Base-by-base conservation (phyloP, 2,113 vertebrate genomes). In the Ranitomeya variabilis region DNA sequence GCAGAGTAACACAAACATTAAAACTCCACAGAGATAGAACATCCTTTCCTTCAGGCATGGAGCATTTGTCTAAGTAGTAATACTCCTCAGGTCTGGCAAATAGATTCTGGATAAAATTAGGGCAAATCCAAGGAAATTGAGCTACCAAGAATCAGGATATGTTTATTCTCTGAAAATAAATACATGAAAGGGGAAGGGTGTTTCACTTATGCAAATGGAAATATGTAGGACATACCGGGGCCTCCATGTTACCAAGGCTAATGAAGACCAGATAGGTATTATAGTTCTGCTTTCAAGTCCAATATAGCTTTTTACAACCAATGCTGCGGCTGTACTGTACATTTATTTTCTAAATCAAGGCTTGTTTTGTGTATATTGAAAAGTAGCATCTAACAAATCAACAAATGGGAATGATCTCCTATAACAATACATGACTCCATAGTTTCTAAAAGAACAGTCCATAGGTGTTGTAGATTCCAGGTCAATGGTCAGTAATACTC, bases 141-240 rank as follows among this genome's bases (percentile, higher is more conserved):
- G 14, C 79, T 62, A 81, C 23, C 12, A 60, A 81, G 16, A 60
- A 55, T 26, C 19, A 71, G 21, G n/a, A 55, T 55, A 12, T 55
- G 21, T 54, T 84, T 84, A 51, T 16, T 52, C 64, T 84, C 37
- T 83, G 31, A 69, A 83, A 83, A 83, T 23, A 83, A 67, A 85
- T 91, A 55, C 66, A 84, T 84, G 23, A 26, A 66, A 84, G 62
- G 26, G 62, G 21, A 54, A 83, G 82, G 64, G 64, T 69, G 64
- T 69, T 69, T 55, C 82, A 23, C 45, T 55, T 55, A 26, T 67
- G 21, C 64, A 84, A 52, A 69, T 84, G 66, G 82, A 84, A 69
- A 84, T 67, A 84, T 31, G 45, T 67, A 83, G 45, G 51, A 69
- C 62, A 83, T 74, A 52, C 37, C 73, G 21, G 45, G 16, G 45